Base-by-base conservation (phyloP, 2,797 vertebrate genomes). In the Orientallactaga sibirica region DNA sequence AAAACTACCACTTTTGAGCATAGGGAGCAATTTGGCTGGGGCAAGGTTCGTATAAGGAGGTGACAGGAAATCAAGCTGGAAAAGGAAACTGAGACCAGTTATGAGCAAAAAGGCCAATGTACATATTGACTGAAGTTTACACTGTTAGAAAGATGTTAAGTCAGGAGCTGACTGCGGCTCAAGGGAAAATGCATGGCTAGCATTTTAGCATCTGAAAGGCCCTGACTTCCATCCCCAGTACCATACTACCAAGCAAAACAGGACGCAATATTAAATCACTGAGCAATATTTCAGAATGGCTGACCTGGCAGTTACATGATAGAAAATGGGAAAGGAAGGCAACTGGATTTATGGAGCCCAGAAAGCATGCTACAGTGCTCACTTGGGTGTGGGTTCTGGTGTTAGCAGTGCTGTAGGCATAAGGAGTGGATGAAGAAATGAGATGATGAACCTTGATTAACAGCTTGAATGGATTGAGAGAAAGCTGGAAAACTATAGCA, bases 1-100 rank as follows among this genome's bases (percentile, higher is more conserved):
- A 88, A 37, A 91, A 83, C 33, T 86, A 48, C 25, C 55, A n/a
- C 8, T 75, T 86, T 81, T 71, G 78, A 86, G 74, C 81, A 88
- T 55, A 5, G n/a, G 27, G 3, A 41, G 73, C 41, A 52, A 22
- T 82, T 58, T 84, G 91, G 20, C n/a, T 16, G 20, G 43, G 48
- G 61, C 18, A 93, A 4, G 2, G 37, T 90, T 92, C 78, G 67
- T 27, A 66, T 0, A 7, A 86, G 48, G 79, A 80, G 87, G 25
- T 77, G 83, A 83, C 15, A 20, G 25, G 43, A 73, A 86, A 88
- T 79, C 58, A 52, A 89, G 29, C 48, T 90, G 48, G 14, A 48
- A 68, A 74, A 73, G 71, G 79, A 87, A 19, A 93, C 9, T 20
- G 87, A 75, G 48, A 83, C 55, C 81, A 68, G 24, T 71, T 18